Evolutionary conservation across 2,888 invertebrate species (phyloP).

Genomic region (Sturmia bella): DNA sequence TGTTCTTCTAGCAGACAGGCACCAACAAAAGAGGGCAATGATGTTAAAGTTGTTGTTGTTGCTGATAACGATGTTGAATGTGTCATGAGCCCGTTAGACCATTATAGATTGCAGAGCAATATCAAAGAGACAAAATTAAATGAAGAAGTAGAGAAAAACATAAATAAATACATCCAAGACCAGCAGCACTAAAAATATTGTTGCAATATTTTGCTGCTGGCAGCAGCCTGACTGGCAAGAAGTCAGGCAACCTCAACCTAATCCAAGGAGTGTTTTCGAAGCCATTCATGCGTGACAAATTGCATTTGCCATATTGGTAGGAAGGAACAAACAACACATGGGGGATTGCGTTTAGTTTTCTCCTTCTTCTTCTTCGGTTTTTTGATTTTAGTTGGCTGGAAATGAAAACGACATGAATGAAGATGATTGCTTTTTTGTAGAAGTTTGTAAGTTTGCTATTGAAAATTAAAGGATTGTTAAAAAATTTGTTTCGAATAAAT

Average conservation of each 20-base stretch:
- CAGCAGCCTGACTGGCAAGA: conserved; percentile 36
- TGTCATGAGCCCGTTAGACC: conserved; percentile 59
- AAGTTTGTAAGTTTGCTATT: too few relatives aligned
- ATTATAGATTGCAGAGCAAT: conserved; percentile 53
- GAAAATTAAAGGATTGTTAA: too few relatives aligned
- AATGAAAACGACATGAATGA: background rate
- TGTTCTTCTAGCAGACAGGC: too few relatives aligned
- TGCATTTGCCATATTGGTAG: conserved; percentile 61
- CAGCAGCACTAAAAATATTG: conserved; percentile 39
- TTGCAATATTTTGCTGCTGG: conserved; percentile 14
- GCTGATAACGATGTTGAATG: conserved; percentile 48
- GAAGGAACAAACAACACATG: conserved; percentile 58
- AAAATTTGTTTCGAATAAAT: too few relatives aligned
- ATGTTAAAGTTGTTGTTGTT: conserved; percentile 7
- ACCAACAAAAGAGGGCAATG: conserved; percentile 6
- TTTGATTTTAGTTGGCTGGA: background rate
- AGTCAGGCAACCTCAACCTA: conserved; percentile 62
- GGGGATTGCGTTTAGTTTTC: conserved; percentile 22
- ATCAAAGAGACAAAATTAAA: background rate
- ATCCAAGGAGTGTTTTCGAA: conserved; percentile 62
- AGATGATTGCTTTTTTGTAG: conserved; percentile 1
- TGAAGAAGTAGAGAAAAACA: too few relatives aligned
- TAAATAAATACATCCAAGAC: background rate
- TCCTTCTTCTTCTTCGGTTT: conserved; percentile 1
- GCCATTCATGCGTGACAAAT: conserved; percentile 67